Evolutionary conservation across 2,113 vertebrate species (phyloP).

Genomic region (Bubo bubo): DNA sequence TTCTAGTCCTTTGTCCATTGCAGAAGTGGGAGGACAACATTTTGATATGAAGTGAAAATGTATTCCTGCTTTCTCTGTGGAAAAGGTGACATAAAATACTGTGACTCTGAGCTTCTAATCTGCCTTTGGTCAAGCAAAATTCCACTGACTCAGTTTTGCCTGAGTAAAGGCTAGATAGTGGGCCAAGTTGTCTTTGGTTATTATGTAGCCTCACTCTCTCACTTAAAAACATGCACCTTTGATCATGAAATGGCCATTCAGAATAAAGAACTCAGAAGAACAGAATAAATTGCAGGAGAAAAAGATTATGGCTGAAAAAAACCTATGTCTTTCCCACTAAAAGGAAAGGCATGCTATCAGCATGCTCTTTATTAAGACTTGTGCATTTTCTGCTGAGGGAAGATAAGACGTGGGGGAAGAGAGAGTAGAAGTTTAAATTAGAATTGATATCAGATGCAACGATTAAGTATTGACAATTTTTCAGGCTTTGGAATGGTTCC

Average conservation of each 20-base stretch:
- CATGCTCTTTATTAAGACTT: neutral
- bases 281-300: neutral
- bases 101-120: neutral
- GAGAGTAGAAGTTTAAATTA: slow-evolving; percentile 27
- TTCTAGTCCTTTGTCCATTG: neutral
- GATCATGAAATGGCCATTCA: neutral
- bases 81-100: neutral
- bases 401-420: neutral
- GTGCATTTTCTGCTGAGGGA: neutral
- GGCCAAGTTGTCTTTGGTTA: neutral
- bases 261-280: neutral
- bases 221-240: neutral
- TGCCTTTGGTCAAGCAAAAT: neutral
- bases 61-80: neutral
- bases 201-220: neutral
- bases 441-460: slow-evolving; percentile 64
- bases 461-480: slow-evolving; percentile 68
- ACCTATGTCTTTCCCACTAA: neutral
- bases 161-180: neutral
- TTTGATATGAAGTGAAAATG: neutral
- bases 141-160: neutral
- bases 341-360: neutral
- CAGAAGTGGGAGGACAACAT: neutral
- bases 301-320: neutral
- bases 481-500: slow-evolving; percentile 51